A percentile compares a stretch with the other conserved stretches of the same genome.
Evolutionary conservation across 2,888 invertebrate genomes (phyloP).

Genomic region (Ctenicera cuprea): DNA sequence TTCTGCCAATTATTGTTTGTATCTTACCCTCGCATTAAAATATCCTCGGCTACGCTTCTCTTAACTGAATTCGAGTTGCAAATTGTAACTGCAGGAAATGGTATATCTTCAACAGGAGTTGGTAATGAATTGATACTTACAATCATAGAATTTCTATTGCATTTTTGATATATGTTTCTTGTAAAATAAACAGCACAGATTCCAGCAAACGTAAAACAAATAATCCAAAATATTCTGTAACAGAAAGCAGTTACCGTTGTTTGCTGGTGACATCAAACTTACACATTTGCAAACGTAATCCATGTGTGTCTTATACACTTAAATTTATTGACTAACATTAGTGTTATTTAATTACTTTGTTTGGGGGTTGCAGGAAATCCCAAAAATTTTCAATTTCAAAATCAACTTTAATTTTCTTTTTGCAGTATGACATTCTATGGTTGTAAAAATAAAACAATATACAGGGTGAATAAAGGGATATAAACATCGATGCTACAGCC

Average conservation of each 20-base stretch:
- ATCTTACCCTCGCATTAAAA: conserved; percentile 67
- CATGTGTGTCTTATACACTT: no score
- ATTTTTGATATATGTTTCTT: conserved; percentile 82
- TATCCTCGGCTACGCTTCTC: conserved; percentile 76
- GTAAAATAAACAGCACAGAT: conserved; percentile 83
- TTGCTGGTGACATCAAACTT: neutral
- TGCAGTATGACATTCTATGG: no score
- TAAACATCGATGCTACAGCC: no score
- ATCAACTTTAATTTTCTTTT: no score
- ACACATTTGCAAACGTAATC: no score
- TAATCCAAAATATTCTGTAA: conserved; percentile 81
- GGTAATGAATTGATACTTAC: conserved; percentile 85
- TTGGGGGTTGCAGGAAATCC: no score
- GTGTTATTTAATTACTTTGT: no score
- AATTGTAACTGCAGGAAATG: conserved; percentile 89
- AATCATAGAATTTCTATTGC: conserved; percentile 84
- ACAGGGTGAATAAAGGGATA: no score
- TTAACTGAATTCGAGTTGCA: conserved; percentile 90
- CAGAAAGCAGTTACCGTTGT: neutral
- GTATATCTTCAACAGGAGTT: conserved; percentile 80
- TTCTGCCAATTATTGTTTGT: neutral
- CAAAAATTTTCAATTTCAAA: no score
- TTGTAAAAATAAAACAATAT: no score
- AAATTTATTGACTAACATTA: no score
- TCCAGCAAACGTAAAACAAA: conserved; percentile 80